Conservation (phyloP, 1,140 invertebrate genomes). For the Drosophila sproati region DNA sequence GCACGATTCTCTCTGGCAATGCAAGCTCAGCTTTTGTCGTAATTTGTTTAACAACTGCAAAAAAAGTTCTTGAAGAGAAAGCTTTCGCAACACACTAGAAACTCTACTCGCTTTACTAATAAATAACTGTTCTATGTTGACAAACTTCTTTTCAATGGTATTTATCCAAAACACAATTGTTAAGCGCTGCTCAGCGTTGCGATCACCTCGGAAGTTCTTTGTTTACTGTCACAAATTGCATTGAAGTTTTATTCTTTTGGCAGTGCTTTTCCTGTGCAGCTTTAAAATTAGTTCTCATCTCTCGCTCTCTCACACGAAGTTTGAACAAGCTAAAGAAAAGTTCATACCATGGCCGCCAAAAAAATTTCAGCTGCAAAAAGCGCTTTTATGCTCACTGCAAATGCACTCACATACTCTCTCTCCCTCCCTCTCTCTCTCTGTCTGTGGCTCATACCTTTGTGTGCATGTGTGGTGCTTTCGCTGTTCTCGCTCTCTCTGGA, state of each 20-base stretch:
- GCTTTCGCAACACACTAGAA: conserved; percentile 23
- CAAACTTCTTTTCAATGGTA: background rate
- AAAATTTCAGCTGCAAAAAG: conserved; percentile 49
- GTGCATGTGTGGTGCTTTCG: conserved; percentile 43
- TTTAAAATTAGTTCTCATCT: conserved; percentile 76
- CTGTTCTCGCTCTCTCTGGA: conserved; percentile 33
- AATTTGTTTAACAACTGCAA: conserved; percentile 23
- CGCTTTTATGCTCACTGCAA: conserved; percentile 54
- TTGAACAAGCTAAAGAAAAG: conserved; percentile 42
- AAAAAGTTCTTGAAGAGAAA: conserved; percentile 20
- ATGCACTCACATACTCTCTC: conserved; percentile 20
- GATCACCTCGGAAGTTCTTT: conserved; percentile 76
- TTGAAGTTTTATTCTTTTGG: conserved; percentile 67
- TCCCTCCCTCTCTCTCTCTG: background rate
- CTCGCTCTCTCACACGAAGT: conserved; percentile 42
- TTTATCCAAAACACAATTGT: conserved; percentile 5
- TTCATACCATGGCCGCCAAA: conserved; percentile 39
- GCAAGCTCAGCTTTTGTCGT: conserved; percentile 46
- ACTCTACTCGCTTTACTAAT: background rate
- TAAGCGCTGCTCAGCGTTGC: conserved; percentile 45
- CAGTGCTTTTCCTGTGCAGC: conserved; percentile 60
- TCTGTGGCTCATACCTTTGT: background rate
- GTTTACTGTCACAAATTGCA: conserved; percentile 74
- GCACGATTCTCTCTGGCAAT: conserved; percentile 20
- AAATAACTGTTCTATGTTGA: conserved; percentile 2